These are phyloP conservation scores for Corapipo altera DNA, from an alignment of 2,113 vertebrate genomes.

Conservation along the genomic window DNA sequence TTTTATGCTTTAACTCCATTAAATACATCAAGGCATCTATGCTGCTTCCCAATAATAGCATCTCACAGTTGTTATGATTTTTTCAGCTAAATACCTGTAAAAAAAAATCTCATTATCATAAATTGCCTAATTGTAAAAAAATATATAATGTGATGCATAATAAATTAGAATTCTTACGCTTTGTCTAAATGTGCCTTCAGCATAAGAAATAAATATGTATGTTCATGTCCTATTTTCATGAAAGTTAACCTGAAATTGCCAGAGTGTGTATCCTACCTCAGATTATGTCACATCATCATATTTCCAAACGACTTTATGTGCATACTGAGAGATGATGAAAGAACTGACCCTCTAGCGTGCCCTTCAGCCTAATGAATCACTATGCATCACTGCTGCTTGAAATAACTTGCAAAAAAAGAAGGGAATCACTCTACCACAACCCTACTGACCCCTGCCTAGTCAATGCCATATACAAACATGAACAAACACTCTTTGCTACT, in stretches of 20 bases:
- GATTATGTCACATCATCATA: slow-evolving; percentile 11
- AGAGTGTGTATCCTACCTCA: not conserved
- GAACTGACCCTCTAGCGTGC: not conserved
- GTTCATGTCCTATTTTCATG: not conserved
- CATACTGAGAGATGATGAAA: slow-evolving; percentile 19
- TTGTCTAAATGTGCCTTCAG: not conserved
- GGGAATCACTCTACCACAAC: not conserved
- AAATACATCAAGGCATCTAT: not conserved
- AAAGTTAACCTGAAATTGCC: not conserved
- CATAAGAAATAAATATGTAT: not conserved
- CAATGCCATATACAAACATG: not conserved
- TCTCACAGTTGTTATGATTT: not conserved
- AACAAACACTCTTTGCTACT: not conserved
- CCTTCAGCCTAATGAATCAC: slow-evolving; percentile 1
- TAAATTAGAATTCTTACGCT: not conserved
- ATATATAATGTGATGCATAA: not conserved
- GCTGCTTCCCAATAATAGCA: not conserved
- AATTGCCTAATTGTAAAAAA: not conserved
- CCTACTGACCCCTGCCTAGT: not conserved
- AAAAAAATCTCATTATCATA: not conserved
- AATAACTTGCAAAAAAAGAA: slow-evolving; percentile 10
- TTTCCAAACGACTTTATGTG: not conserved
- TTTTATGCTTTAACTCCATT: not conserved
- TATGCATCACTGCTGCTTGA: not conserved
- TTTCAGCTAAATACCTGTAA: not conserved